Base-by-base conservation (phyloP, 2,888 invertebrate species). In the Creontiades dilutus region DNA sequence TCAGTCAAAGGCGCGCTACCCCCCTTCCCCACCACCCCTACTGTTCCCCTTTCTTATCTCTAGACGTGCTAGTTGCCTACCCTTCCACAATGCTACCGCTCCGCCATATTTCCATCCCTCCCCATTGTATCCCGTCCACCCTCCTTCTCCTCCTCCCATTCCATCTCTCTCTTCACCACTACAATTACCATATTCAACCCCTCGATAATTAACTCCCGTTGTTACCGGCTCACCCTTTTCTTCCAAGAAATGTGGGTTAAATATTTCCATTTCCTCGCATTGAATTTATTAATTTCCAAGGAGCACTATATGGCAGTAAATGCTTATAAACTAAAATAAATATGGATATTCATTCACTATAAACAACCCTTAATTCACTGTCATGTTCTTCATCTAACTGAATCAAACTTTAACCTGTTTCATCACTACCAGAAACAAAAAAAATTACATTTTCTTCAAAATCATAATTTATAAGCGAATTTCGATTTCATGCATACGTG, bases 131-230 rank as follows among this genome's bases (percentile, higher is more conserved):
- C 86, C 86, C 78, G 23, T n/a, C 78, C 61, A 19, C 47, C 78
- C 27, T 19, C 55, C 16, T 19, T 86, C 75, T 19, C 55, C 75
- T 11, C 86, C 48, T 19, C 75, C 19, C 84, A 13, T 9, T 84
- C 48, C 57, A 13, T 27, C 75, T 61, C 75, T 81, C 37, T 55
- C 86, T 86, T 57, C 80, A 86, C 86, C 87, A 90, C 80, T 48
- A 90, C 86, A 90, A 90, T 86, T 89, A 89, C 89, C 89, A 89
- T 89, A 85, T 89, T 89, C 89, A 85, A 84, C 84, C 52, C 84
- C 81, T 75, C 76, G 81, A 84, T 86, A 86, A 86, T 86, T 75
- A 86, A 85, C 85, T 85, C 85, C 61, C 85, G 85, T 82, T 82
- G 82, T 82, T 82, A 82, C 55, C 85, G 37, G 61, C 61, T 57